phyloP scores from a whole-genome alignment of 2,888 invertebrate species.

The Xanthostigma xanthostigma region DNA sequence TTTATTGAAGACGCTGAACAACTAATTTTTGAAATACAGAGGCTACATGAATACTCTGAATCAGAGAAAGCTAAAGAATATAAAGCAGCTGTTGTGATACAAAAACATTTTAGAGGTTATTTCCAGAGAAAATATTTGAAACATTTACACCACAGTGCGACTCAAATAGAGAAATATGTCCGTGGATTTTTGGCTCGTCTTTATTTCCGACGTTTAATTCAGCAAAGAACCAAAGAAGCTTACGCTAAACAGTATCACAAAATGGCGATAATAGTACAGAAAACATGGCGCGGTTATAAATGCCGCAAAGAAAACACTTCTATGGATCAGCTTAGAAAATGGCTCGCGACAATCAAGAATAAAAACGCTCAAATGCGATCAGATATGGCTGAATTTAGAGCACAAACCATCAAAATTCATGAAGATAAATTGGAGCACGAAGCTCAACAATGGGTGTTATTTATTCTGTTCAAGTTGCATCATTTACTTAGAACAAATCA shows the following conservation, averaged over 20 bases:
- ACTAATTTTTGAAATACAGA: neutral
- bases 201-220: neutral
- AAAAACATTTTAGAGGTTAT: neutral
- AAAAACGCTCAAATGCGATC: neutral
- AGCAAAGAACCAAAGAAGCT: neutral
- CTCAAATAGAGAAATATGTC: neutral
- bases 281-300: conserved; percentile 4
- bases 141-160: neutral
- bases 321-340: neutral
- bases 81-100: conserved; percentile 2
- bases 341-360: neutral
- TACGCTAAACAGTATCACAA: neutral
- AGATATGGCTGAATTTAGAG: no score
- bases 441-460: conserved; percentile 19
- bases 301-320: neutral
- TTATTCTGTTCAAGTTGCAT: conserved; percentile 25
- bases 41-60: neutral
- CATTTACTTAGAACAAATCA: conserved; percentile 23
- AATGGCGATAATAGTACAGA: conserved; percentile 1
- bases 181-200: conserved; percentile 2
- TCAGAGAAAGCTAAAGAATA: neutral
- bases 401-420: neutral
- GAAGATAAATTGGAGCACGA: conserved; percentile 14
- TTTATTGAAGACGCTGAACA: conserved; percentile 3
- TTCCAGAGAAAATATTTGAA: neutral